Percentiles rank a stretch among this genome's conserved stretches.
phyloP scores from a whole-genome alignment of 2,797 vertebrate genomes.

The Thunnus albacares region DNA sequence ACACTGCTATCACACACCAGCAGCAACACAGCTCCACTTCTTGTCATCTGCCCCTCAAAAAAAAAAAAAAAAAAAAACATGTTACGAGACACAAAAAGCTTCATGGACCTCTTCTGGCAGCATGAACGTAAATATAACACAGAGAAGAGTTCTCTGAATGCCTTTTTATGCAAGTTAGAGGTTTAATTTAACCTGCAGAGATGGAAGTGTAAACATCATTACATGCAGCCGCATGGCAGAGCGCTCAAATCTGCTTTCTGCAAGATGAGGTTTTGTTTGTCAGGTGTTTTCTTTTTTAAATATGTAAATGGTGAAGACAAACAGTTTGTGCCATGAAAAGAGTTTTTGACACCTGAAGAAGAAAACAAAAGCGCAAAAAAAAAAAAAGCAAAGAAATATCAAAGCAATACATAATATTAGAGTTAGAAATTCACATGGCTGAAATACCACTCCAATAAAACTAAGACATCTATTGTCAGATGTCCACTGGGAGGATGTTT shows the following conservation, averaged over 20 bases:
- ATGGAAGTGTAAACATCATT: slow-evolving; percentile 39
- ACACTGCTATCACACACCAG: slow-evolving; percentile 73
- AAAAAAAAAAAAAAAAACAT: slow-evolving; percentile 11
- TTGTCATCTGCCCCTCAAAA: slow-evolving; percentile 49
- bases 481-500: slow-evolving; percentile 70
- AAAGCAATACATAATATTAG: slow-evolving; percentile 35
- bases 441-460: slow-evolving; percentile 33
- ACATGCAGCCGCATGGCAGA: slow-evolving; percentile 38
- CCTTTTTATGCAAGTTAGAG: slow-evolving; percentile 40
- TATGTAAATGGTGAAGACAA: slow-evolving; percentile 35
- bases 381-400: slow-evolving; percentile 23
- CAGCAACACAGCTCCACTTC: slow-evolving; percentile 68
- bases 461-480: slow-evolving; percentile 67
- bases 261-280: slow-evolving; percentile 26
- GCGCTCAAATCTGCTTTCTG: slow-evolving; percentile 21
- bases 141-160: slow-evolving; percentile 47
- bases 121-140: slow-evolving; percentile 50
- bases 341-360: slow-evolving; percentile 26
- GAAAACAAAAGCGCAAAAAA: background rate
- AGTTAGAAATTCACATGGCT: slow-evolving; percentile 32
- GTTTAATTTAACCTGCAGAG: slow-evolving; percentile 52
- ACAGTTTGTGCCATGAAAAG: slow-evolving; percentile 16
- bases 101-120: slow-evolving; percentile 61
- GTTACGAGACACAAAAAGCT: slow-evolving; percentile 30
- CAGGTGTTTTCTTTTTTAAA: slow-evolving; percentile 18